Base-by-base conservation (phyloP, 2,888 invertebrate genomes). In the Rutpela maculata region DNA sequence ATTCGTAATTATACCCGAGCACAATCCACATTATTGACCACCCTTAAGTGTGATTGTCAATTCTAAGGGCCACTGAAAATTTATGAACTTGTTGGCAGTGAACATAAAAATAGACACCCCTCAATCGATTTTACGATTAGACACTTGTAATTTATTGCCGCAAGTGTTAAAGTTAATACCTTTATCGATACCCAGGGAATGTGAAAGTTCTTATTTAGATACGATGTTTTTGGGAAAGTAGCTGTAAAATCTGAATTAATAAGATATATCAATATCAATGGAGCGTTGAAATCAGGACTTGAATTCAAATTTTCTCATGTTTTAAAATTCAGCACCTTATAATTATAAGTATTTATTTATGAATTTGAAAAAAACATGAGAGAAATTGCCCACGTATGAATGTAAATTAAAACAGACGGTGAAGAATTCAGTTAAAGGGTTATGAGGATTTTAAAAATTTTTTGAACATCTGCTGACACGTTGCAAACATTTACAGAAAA, bases 11-110 rank as follows among this genome's bases (percentile, higher is more conserved):
- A 2, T 43, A 43, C 12, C 9, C 43, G 12, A 43, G 15, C 12
- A 43, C 0, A 43, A 43, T 50, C 50, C 6, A 50, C n/a, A 50
- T n/a, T 50, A 50, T 50, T n/a, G 50, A 50, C 15, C n/a, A 6
- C 50, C 50, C 15, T 11, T 50, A 50, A 50, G 50, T 50, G 50
- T 50, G 12, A 50, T n/a, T 50, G n/a, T n/a, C 50, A 50, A 50
- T n/a, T 50, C 50, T n/a, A 50, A 17, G 50, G n/a, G n/a, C 50
- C 6, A 50, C 50, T n/a, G 50, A 50, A 50, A 50, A 50, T 50
- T 50, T 50, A 50, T 50, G 50, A 50, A 50, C 50, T n/a, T n/a
- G 50, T 50, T n/a, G 50, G 50, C 50, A 50, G n/a, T 50, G 50
- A 50, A 50, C n/a, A 50, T n/a, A 50, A 50, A 50, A 50, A 50